Evolutionary conservation across 2,113 vertebrate species (phyloP), one percentile per base, ranked within the genome.

Genomic region (Hydrochoerus hydrochaeris): DNA sequence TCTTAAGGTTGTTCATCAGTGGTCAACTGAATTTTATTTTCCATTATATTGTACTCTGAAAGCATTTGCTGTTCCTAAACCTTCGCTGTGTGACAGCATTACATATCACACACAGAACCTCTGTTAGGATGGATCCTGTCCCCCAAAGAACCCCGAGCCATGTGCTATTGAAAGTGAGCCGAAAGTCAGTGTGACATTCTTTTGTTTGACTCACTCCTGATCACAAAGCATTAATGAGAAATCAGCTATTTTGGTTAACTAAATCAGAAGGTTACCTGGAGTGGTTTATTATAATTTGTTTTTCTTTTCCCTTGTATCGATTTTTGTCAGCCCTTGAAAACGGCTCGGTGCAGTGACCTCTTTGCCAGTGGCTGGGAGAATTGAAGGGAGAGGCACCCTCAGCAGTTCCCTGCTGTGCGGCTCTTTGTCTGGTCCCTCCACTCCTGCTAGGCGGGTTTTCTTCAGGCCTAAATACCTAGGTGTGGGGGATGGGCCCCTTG

Each of bases 61-160:
- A 97, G 96, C 90, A 82, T 77, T 57, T 92, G 52, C 95, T 98
- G 94, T 97, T 98, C 96, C 73, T 92, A 92, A 98, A 88, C 97
- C 94, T 63, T 96, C 97, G 46, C 94, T 88, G 73, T 97, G 89
- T 98, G 94, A 95, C 94, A 91, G 96, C 80, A 60, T 96, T 95
- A 77, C 63, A 4, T 60, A 24, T 58, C 63, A 83, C 71, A 97
- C 97, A 98, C 94, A 95, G 95, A 32, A 60, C 80, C 93, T 96
- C 92, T 97, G 96, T 98, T 88, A 92, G 63, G 57, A 63, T 28
- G 75, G 65, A 16, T 85, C 95, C 19, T 62, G 62, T 95, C 8
- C 0, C 87, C 93, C 91, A 92, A 96, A 95, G 95, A 92, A 93
- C 20, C 58, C 4, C 28, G 8, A 94, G 62, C 85, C 60, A 13